phyloP scores from a whole-genome alignment of 2,113 vertebrate genomes.

The Thryonomys swinderianus region DNA sequence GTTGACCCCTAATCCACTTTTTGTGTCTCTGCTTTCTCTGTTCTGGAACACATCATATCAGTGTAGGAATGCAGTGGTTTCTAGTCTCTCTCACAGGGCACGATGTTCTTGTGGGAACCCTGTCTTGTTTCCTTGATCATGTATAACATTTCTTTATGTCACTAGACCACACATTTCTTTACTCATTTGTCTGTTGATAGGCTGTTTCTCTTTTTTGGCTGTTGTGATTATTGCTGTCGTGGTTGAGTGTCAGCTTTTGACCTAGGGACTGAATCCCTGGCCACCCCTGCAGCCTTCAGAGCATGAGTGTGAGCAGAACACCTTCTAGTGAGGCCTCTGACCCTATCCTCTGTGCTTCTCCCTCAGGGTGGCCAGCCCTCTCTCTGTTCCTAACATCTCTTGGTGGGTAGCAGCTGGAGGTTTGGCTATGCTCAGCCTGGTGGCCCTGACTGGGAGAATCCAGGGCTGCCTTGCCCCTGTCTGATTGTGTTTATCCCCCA shows the following conservation, averaged over 20 bases:
- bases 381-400: neutral
- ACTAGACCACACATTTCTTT: neutral
- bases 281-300: neutral
- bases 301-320: neutral
- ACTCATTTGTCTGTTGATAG: rapidly evolving
- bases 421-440: neutral
- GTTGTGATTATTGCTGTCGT: neutral
- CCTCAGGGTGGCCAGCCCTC: neutral
- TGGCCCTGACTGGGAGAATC: neutral
- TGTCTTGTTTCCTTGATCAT: rapidly evolving
- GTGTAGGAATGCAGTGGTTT: too few relatives aligned
- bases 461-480: neutral
- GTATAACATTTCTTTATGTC: rapidly evolving
- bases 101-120: rapidly evolving
- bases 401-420: neutral
- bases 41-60: neutral
- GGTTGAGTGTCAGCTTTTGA: neutral
- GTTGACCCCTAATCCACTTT: neutral
- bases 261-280: neutral
- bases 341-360: neutral
- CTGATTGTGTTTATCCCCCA: neutral
- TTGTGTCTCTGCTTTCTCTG: neutral
- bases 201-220: neutral
- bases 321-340: neutral
- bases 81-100: neutral